phyloP scores from a whole-genome alignment of 2,113 vertebrate species.

The Pelecanoides urinatrix region DNA sequence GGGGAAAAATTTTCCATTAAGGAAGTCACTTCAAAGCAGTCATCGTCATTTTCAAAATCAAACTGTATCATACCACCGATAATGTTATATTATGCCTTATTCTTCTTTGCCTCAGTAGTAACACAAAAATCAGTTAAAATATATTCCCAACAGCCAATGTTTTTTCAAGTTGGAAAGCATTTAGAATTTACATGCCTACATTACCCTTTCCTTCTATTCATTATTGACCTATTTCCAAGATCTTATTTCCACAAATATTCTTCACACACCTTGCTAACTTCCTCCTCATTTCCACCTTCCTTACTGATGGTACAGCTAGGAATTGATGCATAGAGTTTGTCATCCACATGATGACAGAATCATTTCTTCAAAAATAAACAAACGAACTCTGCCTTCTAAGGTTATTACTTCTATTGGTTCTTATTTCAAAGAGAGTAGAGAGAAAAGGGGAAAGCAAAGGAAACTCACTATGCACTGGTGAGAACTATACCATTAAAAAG shows the following conservation, averaged over 20 bases:
- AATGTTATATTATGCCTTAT: neutral
- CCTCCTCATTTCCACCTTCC: neutral
- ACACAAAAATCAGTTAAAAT: neutral
- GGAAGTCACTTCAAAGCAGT: neutral
- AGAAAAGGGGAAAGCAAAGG: neutral
- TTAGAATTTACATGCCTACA: neutral
- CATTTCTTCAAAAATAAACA: neutral
- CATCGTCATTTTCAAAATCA: neutral
- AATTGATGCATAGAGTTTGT: neutral
- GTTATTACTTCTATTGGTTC: neutral
- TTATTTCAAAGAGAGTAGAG: neutral
- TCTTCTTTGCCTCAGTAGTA: neutral
- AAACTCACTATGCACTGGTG: neutral
- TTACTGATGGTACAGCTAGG: neutral
- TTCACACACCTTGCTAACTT: neutral
- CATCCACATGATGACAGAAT: neutral
- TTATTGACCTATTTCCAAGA: neutral
- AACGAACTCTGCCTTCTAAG: neutral
- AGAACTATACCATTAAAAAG: neutral
- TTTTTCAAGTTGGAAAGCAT: neutral
- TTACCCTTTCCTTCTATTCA: neutral
- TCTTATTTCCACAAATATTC: neutral
- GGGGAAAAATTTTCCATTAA: neutral
- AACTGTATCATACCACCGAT: neutral
- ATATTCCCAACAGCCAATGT: neutral